A percentile compares a stretch with the other conserved stretches of the same genome.
phyloP scores from a whole-genome alignment of 1,140 invertebrate species.

The Papilio machaon region DNA sequence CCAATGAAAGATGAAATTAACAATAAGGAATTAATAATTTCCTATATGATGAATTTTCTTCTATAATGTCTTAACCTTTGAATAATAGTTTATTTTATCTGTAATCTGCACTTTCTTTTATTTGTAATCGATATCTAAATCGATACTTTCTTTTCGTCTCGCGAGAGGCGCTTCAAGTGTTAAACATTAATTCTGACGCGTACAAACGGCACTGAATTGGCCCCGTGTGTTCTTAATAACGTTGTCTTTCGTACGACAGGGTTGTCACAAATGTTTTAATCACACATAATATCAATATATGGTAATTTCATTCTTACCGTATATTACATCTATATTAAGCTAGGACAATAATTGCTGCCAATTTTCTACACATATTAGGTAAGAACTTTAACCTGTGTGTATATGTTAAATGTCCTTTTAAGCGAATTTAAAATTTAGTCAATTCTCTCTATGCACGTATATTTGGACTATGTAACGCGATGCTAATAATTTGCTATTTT shows the following conservation, averaged over 20 bases:
- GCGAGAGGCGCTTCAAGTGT: constrained; percentile 63
- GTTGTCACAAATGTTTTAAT: constrained; percentile 47
- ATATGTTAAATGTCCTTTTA: too few species aligned
- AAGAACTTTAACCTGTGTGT: too few species aligned
- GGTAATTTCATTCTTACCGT: constrained; percentile 35
- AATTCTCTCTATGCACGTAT: too few species aligned
- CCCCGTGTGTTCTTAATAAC: constrained; percentile 73
- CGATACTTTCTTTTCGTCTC: constrained; percentile 59
- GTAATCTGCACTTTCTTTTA: background rate
- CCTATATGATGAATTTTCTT: background rate
- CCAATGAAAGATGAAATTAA: too few species aligned
- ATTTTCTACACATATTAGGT: too few species aligned
- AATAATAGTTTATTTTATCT: background rate
- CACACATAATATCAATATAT: constrained; percentile 1
- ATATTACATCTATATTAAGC: too few species aligned
- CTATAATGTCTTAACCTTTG: background rate
- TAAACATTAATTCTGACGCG: constrained; percentile 66
- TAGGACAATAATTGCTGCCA: too few species aligned
- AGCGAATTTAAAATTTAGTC: too few species aligned
- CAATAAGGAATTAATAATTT: too few species aligned
- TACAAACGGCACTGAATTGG: constrained; percentile 61
- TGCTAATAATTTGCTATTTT: too few species aligned
- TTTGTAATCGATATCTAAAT: constrained; percentile 57
- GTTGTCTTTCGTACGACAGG: constrained; percentile 62
- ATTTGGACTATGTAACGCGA: too few species aligned